These are phyloP conservation scores for Antedon mediterranea DNA, from an alignment of 53 echinoderm and acorn worm genomes.

Conservation along the genomic window DNA sequence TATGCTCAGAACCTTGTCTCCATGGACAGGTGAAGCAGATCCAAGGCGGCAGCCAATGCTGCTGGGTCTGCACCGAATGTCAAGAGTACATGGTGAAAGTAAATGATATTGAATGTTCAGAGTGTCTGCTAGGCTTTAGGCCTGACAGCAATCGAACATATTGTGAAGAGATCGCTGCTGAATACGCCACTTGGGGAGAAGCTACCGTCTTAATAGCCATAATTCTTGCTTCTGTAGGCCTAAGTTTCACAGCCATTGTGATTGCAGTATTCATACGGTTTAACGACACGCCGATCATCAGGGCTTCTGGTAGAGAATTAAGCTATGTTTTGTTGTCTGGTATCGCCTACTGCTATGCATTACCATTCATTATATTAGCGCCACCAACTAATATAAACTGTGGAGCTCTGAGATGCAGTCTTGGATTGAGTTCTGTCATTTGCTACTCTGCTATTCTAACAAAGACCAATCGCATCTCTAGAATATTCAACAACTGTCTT, in stretches of 20 bases:
- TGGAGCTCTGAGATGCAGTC: constrained; percentile 58
- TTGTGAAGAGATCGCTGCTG: constrained; percentile 45
- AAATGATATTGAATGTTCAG: constrained; percentile 52
- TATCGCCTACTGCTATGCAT: constrained; percentile 59
- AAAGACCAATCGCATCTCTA: constrained; percentile 90
- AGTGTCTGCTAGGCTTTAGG: constrained; percentile 36
- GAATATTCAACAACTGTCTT: constrained; percentile 94
- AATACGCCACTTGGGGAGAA: constrained; percentile 66
- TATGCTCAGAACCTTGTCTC: constrained; percentile 49
- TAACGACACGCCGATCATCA: constrained; percentile 84
- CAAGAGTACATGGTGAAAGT: constrained; percentile 34
- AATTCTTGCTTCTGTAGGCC: constrained; percentile 49
- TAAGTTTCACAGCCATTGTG: constrained; percentile 46
- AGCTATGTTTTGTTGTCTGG: constrained; percentile 80
- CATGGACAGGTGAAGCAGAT: constrained; percentile 28
- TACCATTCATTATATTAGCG: constrained; percentile 68
- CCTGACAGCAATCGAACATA: constrained; percentile 33
- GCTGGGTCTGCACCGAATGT: constrained; percentile 80
- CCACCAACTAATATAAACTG: constrained; percentile 56
- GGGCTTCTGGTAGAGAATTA: constrained; percentile 89
- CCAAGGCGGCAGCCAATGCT: constrained; percentile 49
- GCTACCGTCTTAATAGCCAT: constrained; percentile 63
- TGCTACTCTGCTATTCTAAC: constrained; percentile 91
- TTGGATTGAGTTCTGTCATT: constrained; percentile 81
- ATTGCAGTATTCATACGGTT: constrained; percentile 64